phyloP scores from a whole-genome alignment of 2,113 vertebrate genomes.

The Nipponia nippon region DNA sequence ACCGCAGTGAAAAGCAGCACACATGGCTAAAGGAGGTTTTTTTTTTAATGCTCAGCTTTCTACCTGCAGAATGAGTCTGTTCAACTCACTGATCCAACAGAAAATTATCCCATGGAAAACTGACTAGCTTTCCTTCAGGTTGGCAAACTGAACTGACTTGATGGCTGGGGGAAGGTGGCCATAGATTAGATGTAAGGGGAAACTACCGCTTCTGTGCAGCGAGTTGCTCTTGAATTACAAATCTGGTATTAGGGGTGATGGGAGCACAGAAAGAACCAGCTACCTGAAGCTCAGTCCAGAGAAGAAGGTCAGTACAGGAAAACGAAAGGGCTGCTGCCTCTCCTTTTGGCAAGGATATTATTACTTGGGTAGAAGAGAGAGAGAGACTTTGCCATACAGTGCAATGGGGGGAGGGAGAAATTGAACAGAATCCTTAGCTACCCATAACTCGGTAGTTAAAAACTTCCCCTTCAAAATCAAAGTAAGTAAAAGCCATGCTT shows the following conservation, averaged over 20 bases:
- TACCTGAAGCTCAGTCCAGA: background rate
- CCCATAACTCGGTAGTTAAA: background rate
- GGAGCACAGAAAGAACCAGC: background rate
- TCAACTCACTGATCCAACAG: background rate
- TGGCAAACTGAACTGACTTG: background rate
- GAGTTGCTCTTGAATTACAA: background rate
- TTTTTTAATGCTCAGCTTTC: background rate
- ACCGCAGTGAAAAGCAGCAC: too few species aligned
- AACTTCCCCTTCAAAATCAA: background rate
- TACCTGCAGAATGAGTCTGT: background rate
- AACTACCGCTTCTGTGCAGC: background rate
- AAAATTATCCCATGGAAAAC: background rate
- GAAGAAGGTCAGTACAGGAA: background rate
- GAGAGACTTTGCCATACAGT: background rate
- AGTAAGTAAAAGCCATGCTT: background rate
- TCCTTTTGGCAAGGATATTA: background rate
- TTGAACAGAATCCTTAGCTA: background rate
- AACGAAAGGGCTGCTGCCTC: background rate
- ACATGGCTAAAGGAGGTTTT: background rate
- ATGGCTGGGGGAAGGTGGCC: background rate
- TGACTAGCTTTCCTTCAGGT: background rate
- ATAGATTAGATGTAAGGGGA: background rate
- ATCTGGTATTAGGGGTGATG: background rate
- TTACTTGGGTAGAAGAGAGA: background rate
- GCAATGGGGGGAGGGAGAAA: background rate